Evolutionary conservation across 2,113 vertebrate species (phyloP).

Genomic region (Ictalurus furcatus): DNA sequence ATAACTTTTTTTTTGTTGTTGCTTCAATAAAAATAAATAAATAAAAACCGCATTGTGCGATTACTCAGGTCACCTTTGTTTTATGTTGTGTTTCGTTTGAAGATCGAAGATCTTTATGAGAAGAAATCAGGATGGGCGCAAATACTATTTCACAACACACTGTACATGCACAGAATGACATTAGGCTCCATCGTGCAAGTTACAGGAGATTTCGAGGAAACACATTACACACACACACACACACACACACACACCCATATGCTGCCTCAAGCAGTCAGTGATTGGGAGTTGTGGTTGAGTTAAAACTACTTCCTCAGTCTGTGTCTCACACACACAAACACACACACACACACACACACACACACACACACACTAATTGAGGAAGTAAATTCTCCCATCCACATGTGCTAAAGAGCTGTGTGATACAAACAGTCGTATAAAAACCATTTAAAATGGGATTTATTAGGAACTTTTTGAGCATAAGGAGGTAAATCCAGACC

Average conservation of each 20-base stretch:
- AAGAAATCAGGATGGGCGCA: too few species aligned
- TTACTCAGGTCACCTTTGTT: too few species aligned
- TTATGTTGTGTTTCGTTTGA: too few species aligned
- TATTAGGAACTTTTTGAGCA: neutral
- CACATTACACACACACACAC: neutral
- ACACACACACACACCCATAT: conserved; percentile 9
- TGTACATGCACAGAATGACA: neutral
- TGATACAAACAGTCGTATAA: neutral
- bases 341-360: conserved; percentile 14
- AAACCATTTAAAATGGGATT: neutral
- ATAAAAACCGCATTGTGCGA: too few species aligned
- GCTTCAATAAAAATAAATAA: too few species aligned
- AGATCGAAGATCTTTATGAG: too few species aligned
- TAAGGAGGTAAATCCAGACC: neutral
- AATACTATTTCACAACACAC: too few species aligned
- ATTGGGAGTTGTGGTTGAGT: conserved; percentile 29
- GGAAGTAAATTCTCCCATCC: conserved; percentile 42
- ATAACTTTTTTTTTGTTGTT: too few species aligned
- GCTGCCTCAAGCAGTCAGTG: conserved; percentile 21
- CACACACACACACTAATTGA: conserved; percentile 18
- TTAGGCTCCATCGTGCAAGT: neutral
- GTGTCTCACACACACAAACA: neutral
- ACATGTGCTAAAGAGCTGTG: conserved; percentile 21
- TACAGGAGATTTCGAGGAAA: neutral
- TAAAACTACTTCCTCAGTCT: conserved; percentile 27